Percentiles rank a stretch among this genome's conserved stretches.
These are phyloP conservation scores for Formicarius rufipectus DNA, from an alignment of 2,113 vertebrate genomes.

Conservation along the genomic window DNA sequence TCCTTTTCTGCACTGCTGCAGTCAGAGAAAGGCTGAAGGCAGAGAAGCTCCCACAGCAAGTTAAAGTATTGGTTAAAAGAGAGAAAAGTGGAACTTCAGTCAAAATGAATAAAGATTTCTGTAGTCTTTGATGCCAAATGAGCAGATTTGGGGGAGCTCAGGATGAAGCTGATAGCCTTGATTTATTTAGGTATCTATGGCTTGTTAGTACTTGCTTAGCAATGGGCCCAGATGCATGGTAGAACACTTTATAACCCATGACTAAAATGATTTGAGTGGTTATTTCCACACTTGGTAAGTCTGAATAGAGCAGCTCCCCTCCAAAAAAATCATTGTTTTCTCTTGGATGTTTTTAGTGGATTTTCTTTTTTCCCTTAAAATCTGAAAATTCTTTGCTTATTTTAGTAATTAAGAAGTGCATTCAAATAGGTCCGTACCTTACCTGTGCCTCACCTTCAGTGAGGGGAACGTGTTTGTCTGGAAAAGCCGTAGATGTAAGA, in stretches of 20 bases:
- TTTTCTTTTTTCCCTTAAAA: neutral
- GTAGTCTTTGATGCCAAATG: neutral
- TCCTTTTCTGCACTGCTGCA: neutral
- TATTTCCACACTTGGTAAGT: neutral
- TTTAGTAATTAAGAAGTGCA: neutral
- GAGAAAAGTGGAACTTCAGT: neutral
- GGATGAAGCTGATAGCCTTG: neutral
- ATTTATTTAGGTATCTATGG: constrained; percentile 17
- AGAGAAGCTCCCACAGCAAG: neutral
- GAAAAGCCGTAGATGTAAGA: neutral
- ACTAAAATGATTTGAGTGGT: neutral
- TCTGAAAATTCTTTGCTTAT: neutral
- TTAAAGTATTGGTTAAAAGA: neutral
- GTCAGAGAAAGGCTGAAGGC: neutral
- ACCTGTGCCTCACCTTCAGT: neutral
- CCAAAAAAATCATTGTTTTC: neutral
- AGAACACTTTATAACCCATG: neutral
- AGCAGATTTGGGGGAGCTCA: neutral
- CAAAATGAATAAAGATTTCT: neutral
- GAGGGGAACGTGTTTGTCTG: neutral
- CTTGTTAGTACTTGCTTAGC: constrained; percentile 9
- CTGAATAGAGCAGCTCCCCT: neutral
- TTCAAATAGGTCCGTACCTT: neutral
- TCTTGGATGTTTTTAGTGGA: neutral
- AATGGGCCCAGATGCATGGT: neutral